These are phyloP conservation scores for Harpalus rufipes DNA, from an alignment of 2,888 invertebrate species.

Conservation along the genomic window DNA sequence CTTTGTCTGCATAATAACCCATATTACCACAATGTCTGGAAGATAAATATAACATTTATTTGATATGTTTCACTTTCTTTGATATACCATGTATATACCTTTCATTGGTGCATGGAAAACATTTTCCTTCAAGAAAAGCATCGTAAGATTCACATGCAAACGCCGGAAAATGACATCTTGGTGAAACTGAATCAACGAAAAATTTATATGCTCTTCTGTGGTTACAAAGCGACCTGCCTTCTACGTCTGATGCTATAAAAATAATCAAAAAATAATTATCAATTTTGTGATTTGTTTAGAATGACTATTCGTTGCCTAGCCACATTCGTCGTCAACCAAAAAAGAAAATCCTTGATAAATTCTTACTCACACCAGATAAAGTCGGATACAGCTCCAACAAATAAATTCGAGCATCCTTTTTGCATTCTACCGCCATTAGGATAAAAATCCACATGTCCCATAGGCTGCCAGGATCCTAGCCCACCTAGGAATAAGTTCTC, in stretches of 20 bases:
- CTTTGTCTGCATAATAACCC: conserved; percentile 95
- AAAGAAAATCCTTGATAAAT: no score
- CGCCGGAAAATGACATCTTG: conserved; percentile 94
- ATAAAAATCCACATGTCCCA: conserved; percentile 95
- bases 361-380: conserved; percentile 88
- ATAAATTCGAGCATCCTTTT: conserved; percentile 94
- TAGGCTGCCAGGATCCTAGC: conserved; percentile 90
- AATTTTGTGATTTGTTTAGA: no score
- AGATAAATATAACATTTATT: conserved; percentile 40
- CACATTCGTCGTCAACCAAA: no score
- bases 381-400: conserved; percentile 94
- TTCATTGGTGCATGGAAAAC: conserved; percentile 84
- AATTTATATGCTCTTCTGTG: conserved; percentile 95
- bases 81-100: no score
- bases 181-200: conserved; percentile 95
- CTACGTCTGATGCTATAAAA: conserved; percentile 85
- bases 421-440: conserved; percentile 96
- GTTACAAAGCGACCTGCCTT: conserved; percentile 94
- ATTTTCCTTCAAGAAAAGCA: conserved; percentile 88
- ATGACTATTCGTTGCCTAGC: no score
- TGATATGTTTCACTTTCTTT: no score
- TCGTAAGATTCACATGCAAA: conserved; percentile 93
- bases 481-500: conserved; percentile 95
- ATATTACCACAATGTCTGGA: conserved; percentile 88
- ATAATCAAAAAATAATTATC: conserved; percentile 63